A percentile compares a stretch with the other conserved stretches of the same genome.
These are phyloP conservation scores for Ruditapes philippinarum DNA, from an alignment of 1,140 invertebrate species.

Conservation along the genomic window DNA sequence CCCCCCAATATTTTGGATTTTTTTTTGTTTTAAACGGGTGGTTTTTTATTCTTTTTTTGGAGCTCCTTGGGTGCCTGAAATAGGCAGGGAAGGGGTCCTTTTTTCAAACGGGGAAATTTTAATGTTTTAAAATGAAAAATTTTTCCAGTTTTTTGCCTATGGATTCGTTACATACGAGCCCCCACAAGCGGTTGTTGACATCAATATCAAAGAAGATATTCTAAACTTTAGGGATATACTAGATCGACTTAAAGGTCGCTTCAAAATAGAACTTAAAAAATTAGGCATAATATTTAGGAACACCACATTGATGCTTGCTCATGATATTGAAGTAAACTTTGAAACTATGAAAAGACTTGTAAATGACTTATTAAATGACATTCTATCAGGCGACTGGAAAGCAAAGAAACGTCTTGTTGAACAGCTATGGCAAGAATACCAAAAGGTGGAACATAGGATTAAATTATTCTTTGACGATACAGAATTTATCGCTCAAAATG, in stretches of 20 bases:
- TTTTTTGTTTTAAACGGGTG: too few relatives aligned
- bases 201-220: background rate
- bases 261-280: background rate
- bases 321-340: background rate
- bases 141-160: too few relatives aligned
- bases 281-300: background rate
- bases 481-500: slow-evolving; percentile 8
- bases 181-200: background rate
- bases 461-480: background rate
- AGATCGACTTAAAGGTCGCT: background rate
- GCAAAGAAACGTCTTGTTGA: background rate
- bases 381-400: background rate
- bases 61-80: too few relatives aligned
- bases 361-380: background rate
- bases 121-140: too few relatives aligned
- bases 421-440: background rate
- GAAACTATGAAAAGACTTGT: background rate
- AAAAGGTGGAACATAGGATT: background rate
- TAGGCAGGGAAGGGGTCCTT: too few relatives aligned
- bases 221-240: background rate
- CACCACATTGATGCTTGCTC: background rate
- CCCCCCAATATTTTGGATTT: too few relatives aligned
- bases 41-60: too few relatives aligned
- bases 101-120: too few relatives aligned
- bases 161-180: background rate